Conservation (phyloP, 2,888 invertebrate genomes). For the Ctenicera cuprea region DNA sequence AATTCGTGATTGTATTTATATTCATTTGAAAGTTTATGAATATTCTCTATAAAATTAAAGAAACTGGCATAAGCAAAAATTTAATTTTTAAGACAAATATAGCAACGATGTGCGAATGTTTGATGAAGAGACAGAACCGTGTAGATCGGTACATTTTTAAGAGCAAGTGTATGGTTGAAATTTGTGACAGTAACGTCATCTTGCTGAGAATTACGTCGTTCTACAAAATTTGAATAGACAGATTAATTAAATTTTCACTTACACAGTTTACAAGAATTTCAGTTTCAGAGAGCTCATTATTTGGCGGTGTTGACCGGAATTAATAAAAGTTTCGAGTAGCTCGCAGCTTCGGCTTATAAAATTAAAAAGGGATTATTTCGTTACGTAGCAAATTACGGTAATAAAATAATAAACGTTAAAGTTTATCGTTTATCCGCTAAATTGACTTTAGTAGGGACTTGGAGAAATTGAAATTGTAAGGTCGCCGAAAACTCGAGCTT, state of each 20-base stretch:
- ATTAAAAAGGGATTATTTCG: slow-evolving; percentile 30
- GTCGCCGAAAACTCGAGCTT: neutral
- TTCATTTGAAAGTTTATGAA: too few relatives aligned
- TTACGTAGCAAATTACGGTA: slow-evolving; percentile 20
- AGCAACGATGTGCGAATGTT: too few relatives aligned
- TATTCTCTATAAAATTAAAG: too few relatives aligned
- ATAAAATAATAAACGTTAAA: slow-evolving; percentile 25
- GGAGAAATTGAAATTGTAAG: slow-evolving; percentile 11
- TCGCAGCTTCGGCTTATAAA: slow-evolving; percentile 22
- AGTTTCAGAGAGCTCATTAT: slow-evolving; percentile 23
- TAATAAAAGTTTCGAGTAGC: slow-evolving; percentile 22
- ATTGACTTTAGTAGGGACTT: slow-evolving; percentile 5
- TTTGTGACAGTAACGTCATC: too few relatives aligned
- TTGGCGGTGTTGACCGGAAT: slow-evolving; percentile 29
- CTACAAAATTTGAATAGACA: slow-evolving; percentile 16
- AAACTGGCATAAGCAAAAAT: too few relatives aligned
- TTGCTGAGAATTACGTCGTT: neutral
- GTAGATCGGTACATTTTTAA: too few relatives aligned
- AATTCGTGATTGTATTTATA: neutral
- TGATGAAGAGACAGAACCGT: too few relatives aligned
- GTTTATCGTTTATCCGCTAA: slow-evolving; percentile 10
- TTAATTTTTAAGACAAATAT: too few relatives aligned
- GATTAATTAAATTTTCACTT: slow-evolving; percentile 26
- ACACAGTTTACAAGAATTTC: slow-evolving; percentile 21
- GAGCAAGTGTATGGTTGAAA: too few relatives aligned